Percentiles rank a stretch among this genome's conserved stretches.
Evolutionary conservation across 2,797 vertebrate genomes (phyloP).

Genomic region (Silurus lanzhouensis): DNA sequence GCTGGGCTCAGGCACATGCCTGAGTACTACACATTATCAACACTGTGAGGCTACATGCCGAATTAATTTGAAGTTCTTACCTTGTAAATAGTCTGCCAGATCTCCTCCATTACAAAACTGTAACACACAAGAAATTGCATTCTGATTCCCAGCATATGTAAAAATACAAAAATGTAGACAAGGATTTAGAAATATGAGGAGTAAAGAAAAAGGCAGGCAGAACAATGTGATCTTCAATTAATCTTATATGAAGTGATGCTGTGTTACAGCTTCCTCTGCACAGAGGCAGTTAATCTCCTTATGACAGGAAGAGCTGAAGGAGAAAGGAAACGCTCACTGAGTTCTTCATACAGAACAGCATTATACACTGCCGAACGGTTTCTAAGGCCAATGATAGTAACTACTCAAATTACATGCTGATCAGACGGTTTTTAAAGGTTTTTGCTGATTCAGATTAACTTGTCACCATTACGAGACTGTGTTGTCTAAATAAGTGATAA

Average conservation of each 20-base stretch:
- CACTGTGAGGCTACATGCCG: background rate
- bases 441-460: background rate
- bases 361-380: background rate
- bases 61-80: slow-evolving; percentile 70
- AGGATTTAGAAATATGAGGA: background rate
- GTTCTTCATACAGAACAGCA: background rate
- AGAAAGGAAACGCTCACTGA: background rate
- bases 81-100: slow-evolving; percentile 97
- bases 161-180: background rate
- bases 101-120: slow-evolving; percentile 98
- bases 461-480: background rate
- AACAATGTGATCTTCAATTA: slow-evolving; percentile 39
- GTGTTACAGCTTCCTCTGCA: slow-evolving; percentile 33
- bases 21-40: background rate
- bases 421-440: background rate
- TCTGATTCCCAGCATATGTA: slow-evolving; percentile 26
- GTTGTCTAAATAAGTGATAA: slow-evolving; percentile 8
- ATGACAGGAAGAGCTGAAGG: slow-evolving; percentile 20
- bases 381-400: background rate
- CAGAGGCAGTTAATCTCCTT: slow-evolving; percentile 34
- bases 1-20: background rate
- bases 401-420: slow-evolving; percentile 2
- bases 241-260: slow-evolving; percentile 37
- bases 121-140: slow-evolving; percentile 57
- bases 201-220: slow-evolving; percentile 2